These are phyloP conservation scores for Oreochromis spilurus DNA, from an alignment of 2,113 vertebrate species.

Conservation along the genomic window DNA sequence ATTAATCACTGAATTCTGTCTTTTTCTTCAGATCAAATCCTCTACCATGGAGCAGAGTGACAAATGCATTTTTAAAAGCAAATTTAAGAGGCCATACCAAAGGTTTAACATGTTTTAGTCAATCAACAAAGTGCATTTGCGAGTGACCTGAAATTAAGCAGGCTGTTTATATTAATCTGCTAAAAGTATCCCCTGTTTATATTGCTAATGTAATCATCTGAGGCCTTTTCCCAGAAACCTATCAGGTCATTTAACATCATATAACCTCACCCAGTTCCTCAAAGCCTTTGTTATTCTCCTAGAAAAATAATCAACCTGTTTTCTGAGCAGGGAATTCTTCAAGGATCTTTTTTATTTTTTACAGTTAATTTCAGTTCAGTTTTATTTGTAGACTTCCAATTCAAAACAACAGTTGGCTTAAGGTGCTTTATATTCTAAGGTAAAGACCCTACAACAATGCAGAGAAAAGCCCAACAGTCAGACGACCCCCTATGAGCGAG, in stretches of 20 bases:
- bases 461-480: not conserved
- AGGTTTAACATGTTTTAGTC: not conserved
- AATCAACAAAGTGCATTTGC: not conserved
- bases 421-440: not conserved
- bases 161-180: not conserved
- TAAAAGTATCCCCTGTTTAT: not conserved
- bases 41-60: not conserved
- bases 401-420: not conserved
- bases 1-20: not conserved
- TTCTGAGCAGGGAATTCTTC: not conserved
- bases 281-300: not conserved
- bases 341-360: not conserved
- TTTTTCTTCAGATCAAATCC: constrained; percentile 27
- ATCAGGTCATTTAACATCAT: not conserved
- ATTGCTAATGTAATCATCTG: not conserved
- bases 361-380: not conserved
- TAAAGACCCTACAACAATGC: not conserved
- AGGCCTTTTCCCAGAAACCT: not conserved
- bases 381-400: not conserved
- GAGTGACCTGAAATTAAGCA: not conserved
- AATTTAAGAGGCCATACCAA: not conserved
- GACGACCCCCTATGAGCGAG: not conserved
- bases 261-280: not conserved
- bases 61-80: not conserved
- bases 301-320: not conserved